Percentiles rank a stretch among this genome's conserved stretches.
phyloP scores from a whole-genome alignment of 2,888 invertebrate genomes.

The Folsomia candida region DNA sequence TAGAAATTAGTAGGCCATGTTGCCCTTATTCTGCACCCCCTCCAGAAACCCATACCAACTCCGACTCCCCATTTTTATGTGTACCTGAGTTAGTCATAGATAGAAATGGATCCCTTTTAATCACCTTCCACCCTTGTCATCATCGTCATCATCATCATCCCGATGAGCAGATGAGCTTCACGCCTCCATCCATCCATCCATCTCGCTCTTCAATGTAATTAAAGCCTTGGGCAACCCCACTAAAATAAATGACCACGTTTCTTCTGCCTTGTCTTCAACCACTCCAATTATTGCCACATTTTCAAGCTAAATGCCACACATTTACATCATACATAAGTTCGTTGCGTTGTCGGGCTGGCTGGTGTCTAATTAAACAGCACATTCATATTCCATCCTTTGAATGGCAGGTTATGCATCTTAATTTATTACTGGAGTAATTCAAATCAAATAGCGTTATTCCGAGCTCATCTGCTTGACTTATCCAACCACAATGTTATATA shows the following conservation, averaged over 20 bases:
- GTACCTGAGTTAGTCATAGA: slow-evolving; percentile 18
- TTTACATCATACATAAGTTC: too few species aligned
- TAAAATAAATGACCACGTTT: background rate
- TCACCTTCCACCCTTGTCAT: slow-evolving; percentile 16
- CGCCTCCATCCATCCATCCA: slow-evolving; percentile 29
- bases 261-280: background rate
- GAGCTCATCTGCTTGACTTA: too few species aligned
- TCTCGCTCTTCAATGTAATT: slow-evolving; percentile 20
- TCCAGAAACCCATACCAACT: slow-evolving; percentile 10
- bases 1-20: slow-evolving; percentile 40
- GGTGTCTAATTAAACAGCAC: too few species aligned
- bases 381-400: too few species aligned
- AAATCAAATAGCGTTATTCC: too few species aligned
- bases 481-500: too few species aligned
- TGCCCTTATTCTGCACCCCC: background rate
- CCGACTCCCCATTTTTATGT: too few species aligned
- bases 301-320: too few species aligned
- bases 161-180: slow-evolving; percentile 10
- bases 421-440: too few species aligned
- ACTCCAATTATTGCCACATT: background rate
- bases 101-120: slow-evolving; percentile 3
- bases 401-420: too few species aligned
- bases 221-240: background rate
- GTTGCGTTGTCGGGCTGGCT: too few species aligned
- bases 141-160: slow-evolving; percentile 15